Percentiles rank a stretch among this genome's conserved stretches.
phyloP scores from a whole-genome alignment of 2,113 vertebrate genomes.

The Mastomys natalensis region DNA sequence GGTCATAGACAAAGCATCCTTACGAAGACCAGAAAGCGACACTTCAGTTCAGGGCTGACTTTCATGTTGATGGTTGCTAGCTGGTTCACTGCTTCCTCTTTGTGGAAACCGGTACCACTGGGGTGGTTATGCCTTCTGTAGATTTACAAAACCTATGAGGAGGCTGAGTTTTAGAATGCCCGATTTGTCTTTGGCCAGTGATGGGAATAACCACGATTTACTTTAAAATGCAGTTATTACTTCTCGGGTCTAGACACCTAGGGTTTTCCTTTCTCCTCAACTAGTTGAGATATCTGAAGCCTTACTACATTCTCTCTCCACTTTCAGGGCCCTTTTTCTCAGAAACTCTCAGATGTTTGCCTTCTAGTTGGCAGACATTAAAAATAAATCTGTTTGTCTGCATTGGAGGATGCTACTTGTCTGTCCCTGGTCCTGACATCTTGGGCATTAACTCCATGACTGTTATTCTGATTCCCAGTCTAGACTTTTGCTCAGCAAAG shows the following conservation, averaged over 20 bases:
- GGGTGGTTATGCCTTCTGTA: neutral
- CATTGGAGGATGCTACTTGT: constrained; percentile 22
- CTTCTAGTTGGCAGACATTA: constrained; percentile 45
- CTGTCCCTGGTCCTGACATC: neutral
- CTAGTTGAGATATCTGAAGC: constrained; percentile 13
- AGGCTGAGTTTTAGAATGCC: neutral
- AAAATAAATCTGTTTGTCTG: neutral
- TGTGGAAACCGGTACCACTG: neutral
- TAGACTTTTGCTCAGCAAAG: constrained; percentile 50
- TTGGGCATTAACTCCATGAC: neutral
- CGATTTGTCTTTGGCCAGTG: constrained; percentile 3
- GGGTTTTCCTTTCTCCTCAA: constrained; percentile 51
- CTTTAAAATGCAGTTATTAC: constrained; percentile 28
- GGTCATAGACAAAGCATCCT: constrained; percentile 12
- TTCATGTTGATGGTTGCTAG: neutral
- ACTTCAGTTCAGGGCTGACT: neutral
- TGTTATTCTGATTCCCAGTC: constrained; percentile 4
- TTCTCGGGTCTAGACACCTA: constrained; percentile 33
- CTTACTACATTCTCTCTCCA: neutral
- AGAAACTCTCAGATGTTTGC: constrained; percentile 48
- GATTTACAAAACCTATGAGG: neutral
- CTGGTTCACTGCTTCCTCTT: neutral
- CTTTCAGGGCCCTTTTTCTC: constrained; percentile 54
- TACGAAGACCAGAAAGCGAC: neutral
- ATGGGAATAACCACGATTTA: neutral